Base-by-base conservation (phyloP, 1,140 invertebrate genomes). In the Zaprionus taronus region DNA sequence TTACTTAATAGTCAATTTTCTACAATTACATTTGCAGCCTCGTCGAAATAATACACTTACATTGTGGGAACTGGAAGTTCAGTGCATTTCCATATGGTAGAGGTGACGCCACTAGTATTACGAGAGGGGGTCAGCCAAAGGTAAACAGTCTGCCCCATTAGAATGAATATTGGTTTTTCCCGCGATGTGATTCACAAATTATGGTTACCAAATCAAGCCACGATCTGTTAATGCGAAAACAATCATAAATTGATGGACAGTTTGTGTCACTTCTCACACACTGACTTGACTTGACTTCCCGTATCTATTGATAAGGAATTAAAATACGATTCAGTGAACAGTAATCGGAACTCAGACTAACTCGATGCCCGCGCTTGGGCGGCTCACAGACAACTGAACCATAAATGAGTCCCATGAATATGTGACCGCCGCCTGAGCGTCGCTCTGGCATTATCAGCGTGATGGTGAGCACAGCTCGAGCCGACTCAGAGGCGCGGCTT, bases 281-380 rank as follows among this genome's bases (percentile, higher is more conserved):
- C 41, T 65, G 7, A 55, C 63, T 17, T 22, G 47, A 51, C 47
- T 24, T 51, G 20, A 51, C 47, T 51, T 51, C 22, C 11, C 20
- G 17, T 51, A 11, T 3, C 11, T 47, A 41, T 58, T 90, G 84
- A 87, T 87, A 87, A 87, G 78, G 75, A 76, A 70, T 66, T 56
- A 7, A 78, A 74, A 49, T 69, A 70, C 76, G 76, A 55, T 55
- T 76, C 55, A 58, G 31, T 22, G 15, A 55, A 14, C 17, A 53
- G 49, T 72, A 44, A 65, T 20, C 56, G 20, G 14, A 34, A 55
- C 15, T 44, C 22, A 5, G 53, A 26, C 58, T 17, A 47, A 69
- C 28, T 26, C 53, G 34, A 55, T 80, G 60, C 26, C 17, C 49
- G 36, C 70, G 64, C 44, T 49, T 62, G 55, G 51, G 58, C 72